Evolutionary conservation across 2,797 vertebrate genomes (phyloP).

Genomic region (Tapirus indicus): DNA sequence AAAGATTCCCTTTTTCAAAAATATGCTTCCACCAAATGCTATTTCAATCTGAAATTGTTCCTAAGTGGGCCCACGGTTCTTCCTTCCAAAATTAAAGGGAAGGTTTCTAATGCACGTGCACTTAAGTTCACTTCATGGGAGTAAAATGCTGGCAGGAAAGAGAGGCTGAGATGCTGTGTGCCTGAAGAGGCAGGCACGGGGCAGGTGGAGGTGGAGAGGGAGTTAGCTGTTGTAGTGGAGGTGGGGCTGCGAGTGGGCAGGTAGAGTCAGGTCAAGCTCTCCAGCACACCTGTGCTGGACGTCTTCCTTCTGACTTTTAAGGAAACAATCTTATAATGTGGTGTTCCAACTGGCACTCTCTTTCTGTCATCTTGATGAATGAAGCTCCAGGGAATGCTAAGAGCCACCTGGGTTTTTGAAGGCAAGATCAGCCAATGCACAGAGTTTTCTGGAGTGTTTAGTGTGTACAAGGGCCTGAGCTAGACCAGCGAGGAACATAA

Average conservation of each 20-base stretch:
- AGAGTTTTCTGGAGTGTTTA: background rate
- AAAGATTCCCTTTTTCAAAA: background rate
- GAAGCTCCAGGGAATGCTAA: background rate
- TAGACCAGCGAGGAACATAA: background rate
- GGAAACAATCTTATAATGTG: rapidly evolving
- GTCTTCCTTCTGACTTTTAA: background rate
- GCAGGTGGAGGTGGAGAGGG: no score
- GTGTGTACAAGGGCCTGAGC: background rate
- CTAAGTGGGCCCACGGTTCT: background rate
- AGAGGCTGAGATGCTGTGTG: no score
- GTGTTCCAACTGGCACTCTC: rapidly evolving
- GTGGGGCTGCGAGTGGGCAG: background rate
- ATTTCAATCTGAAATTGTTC: background rate
- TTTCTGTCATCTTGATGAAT: background rate
- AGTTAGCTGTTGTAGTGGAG: rapidly evolving
- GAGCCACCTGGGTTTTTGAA: background rate
- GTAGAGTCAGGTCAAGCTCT: rapidly evolving
- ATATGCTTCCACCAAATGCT: background rate
- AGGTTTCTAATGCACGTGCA: rapidly evolving
- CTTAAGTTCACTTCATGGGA: background rate
- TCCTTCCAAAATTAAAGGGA: background rate
- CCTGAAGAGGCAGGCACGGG: no score
- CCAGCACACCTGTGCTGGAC: background rate
- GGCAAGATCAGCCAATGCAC: background rate
- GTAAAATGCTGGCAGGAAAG: background rate